phyloP scores from a whole-genome alignment of 2,888 invertebrate genomes.

The Campoplex nolae region DNA sequence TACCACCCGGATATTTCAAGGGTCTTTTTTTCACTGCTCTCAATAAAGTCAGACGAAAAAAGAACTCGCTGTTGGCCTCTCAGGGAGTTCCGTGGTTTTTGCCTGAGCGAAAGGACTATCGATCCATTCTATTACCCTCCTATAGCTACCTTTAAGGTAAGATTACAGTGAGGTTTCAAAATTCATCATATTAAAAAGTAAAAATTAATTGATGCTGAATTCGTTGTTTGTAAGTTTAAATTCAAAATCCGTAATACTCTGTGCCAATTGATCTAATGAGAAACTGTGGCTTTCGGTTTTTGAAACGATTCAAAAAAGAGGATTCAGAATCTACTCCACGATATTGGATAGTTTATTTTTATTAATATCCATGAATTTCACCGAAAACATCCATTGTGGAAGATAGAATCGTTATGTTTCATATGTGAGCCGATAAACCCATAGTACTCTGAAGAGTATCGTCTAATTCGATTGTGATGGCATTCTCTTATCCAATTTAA shows the following conservation, averaged over 20 bases:
- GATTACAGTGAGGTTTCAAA: not conserved
- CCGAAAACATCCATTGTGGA: no score
- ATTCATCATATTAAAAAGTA: not conserved
- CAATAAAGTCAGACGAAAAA: slow-evolving; percentile 44
- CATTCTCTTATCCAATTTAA: slow-evolving; percentile 45
- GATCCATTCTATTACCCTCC: slow-evolving; percentile 41
- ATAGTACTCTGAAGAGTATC: not conserved
- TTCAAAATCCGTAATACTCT: not conserved
- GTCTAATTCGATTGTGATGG: slow-evolving; percentile 23
- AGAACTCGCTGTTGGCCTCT: slow-evolving; percentile 46
- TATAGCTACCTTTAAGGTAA: not conserved
- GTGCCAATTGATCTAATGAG: not conserved
- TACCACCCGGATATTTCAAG: slow-evolving; percentile 37
- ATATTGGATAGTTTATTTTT: not conserved
- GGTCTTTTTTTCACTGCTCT: slow-evolving; percentile 55
- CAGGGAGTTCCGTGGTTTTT: slow-evolving; percentile 39
- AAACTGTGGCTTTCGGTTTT: not conserved
- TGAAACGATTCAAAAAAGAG: not conserved
- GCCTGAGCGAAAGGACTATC: slow-evolving; percentile 56
- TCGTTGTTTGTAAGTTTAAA: not conserved
- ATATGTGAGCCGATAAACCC: not conserved
- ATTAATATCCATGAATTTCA: not conserved
- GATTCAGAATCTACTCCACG: not conserved
- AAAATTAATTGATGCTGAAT: no score
- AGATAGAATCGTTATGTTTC: no score